These are phyloP conservation scores for Sitobion miscanthi DNA, from an alignment of 1,140 invertebrate species.

Conservation along the genomic window DNA sequence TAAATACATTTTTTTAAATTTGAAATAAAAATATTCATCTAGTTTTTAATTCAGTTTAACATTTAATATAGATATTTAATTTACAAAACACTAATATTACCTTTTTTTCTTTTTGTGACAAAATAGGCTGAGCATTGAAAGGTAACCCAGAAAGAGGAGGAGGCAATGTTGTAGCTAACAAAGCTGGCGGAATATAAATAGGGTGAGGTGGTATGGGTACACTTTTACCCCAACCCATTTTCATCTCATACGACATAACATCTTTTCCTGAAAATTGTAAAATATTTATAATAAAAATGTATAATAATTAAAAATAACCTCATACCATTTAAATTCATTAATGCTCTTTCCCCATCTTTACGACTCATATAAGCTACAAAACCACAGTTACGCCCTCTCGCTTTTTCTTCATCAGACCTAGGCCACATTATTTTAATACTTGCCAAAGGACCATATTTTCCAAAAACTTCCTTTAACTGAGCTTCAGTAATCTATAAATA, in stretches of 20 bases:
- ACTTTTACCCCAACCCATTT: conserved; percentile 96
- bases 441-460: conserved; percentile 94
- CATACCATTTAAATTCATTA: conserved; percentile 85
- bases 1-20: too few relatives aligned
- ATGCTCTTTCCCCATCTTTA: conserved; percentile 93
- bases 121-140: conserved; percentile 75
- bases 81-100: neutral
- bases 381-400: conserved; percentile 93
- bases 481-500: conserved; percentile 86
- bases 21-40: too few relatives aligned
- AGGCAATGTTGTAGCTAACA: conserved; percentile 89
- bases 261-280: conserved; percentile 73
- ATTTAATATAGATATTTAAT: too few relatives aligned
- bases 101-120: conserved; percentile 60
- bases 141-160: conserved; percentile 82
- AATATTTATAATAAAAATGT: conserved; percentile 54
- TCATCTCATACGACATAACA: conserved; percentile 94
- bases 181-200: conserved; percentile 94
- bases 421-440: conserved; percentile 99
- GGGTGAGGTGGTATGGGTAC: conserved; percentile 93
- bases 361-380: conserved; percentile 99
- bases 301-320: neutral
- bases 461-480: conserved; percentile 97
- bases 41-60: too few relatives aligned
- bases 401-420: conserved; percentile 96